These are phyloP conservation scores for Cryptoblepharus egeriae DNA, from an alignment of 2,797 vertebrate genomes.

Conservation along the genomic window DNA sequence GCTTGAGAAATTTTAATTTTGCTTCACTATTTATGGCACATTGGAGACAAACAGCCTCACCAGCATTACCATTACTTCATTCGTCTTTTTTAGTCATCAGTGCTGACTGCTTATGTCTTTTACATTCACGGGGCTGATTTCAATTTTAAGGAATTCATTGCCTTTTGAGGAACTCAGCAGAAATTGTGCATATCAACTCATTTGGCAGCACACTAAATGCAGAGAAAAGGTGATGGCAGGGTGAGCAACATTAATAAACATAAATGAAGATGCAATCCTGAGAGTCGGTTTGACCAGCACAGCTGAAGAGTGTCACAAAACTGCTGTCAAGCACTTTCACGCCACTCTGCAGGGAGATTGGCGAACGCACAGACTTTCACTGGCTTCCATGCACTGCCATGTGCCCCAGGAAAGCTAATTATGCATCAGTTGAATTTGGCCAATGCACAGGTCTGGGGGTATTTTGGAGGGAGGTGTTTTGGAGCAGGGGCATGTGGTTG, in stretches of 20 bases:
- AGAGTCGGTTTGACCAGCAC: too few species aligned
- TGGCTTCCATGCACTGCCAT: too few species aligned
- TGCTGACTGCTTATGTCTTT: constrained; percentile 71
- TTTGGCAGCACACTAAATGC: constrained; percentile 62
- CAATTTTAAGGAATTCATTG: constrained; percentile 67
- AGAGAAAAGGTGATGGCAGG: constrained; percentile 20
- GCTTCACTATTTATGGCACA: constrained; percentile 67
- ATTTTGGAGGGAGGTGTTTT: too few species aligned
- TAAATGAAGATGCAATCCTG: too few species aligned
- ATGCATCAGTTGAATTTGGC: too few species aligned
- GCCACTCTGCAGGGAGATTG: too few species aligned
- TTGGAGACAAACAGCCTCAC: constrained; percentile 72
- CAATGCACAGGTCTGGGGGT: too few species aligned
- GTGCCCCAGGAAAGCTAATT: too few species aligned
- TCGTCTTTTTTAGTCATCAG: constrained; percentile 75
- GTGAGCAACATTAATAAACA: constrained; percentile 53
- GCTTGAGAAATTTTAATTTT: constrained; percentile 72
- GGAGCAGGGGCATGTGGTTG: too few species aligned
- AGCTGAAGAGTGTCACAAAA: too few species aligned
- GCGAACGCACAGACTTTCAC: too few species aligned
- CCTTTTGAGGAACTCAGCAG: constrained; percentile 60
- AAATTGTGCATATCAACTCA: constrained; percentile 67
- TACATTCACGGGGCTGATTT: constrained; percentile 69
- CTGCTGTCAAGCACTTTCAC: too few species aligned
- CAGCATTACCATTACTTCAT: constrained; percentile 65